Conservation (phyloP, 2,888 invertebrate genomes). For the Eupithecia exiguata region DNA sequence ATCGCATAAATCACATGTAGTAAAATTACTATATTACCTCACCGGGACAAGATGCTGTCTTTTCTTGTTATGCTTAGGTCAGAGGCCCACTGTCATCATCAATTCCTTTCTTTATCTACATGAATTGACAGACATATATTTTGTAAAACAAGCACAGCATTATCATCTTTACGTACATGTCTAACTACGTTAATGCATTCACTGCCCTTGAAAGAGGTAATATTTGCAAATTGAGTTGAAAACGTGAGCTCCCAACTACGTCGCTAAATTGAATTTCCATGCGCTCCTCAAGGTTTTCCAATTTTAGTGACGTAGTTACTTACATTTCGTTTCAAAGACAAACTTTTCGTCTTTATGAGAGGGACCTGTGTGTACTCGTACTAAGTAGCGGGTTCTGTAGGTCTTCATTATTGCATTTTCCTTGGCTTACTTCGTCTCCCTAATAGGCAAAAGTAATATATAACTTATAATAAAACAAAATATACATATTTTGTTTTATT, state of each 20-base stretch:
- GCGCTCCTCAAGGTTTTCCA: conserved; percentile 9
- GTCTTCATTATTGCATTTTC: too few species aligned
- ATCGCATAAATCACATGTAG: too few species aligned
- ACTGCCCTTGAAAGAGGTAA: conserved; percentile 17
- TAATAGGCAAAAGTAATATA: too few species aligned
- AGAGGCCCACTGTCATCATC: too few species aligned
- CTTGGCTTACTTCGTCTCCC: too few species aligned
- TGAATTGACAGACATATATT: background rate
- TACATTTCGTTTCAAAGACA: background rate
- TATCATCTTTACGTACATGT: background rate
- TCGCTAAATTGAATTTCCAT: conserved; percentile 29
- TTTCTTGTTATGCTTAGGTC: too few species aligned
- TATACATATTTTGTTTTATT: too few species aligned
- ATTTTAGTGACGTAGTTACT: conserved; percentile 1
- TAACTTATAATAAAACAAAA: too few species aligned
- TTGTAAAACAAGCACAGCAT: background rate
- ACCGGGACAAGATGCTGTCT: too few species aligned
- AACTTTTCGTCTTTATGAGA: background rate
- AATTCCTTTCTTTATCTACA: too few species aligned
- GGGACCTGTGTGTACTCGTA: background rate
- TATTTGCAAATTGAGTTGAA: conserved; percentile 30
- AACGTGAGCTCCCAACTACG: conserved; percentile 30
- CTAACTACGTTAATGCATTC: background rate
- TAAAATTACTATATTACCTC: too few species aligned
- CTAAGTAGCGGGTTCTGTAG: too few species aligned